phyloP scores from a whole-genome alignment of 2,113 vertebrate genomes.

The Chrysemys picta region DNA sequence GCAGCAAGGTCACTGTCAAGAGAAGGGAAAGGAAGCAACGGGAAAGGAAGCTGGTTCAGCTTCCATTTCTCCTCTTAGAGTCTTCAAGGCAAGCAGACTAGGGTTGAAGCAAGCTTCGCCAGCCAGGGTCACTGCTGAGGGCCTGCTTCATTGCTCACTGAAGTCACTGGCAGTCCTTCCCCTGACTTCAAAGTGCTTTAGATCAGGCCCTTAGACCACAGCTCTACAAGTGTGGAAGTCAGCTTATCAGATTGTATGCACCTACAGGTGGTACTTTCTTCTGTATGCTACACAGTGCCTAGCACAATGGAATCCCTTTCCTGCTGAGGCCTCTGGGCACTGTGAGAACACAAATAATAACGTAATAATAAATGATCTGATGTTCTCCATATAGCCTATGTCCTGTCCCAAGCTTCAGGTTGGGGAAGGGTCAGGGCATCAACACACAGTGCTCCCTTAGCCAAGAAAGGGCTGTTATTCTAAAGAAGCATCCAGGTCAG shows the following conservation, averaged over 20 bases:
- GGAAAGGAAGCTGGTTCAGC: background rate
- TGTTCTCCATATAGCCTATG: background rate
- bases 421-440: background rate
- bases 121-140: background rate
- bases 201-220: background rate
- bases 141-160: background rate
- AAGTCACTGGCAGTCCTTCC: background rate
- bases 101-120: background rate
- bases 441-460: background rate
- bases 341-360: background rate
- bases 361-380: background rate
- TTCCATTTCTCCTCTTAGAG: background rate
- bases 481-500: background rate
- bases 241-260: background rate
- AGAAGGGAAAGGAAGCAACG: slow-evolving; percentile 21
- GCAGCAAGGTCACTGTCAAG: background rate
- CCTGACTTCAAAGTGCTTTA: background rate
- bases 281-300: background rate
- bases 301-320: background rate
- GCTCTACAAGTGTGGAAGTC: background rate
- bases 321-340: background rate
- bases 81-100: background rate
- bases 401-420: background rate
- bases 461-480: background rate
- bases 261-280: background rate